Percentiles rank a stretch among this genome's conserved stretches.
Conservation (phyloP, 2,888 invertebrate genomes). For the Auanema sp. region DNA sequence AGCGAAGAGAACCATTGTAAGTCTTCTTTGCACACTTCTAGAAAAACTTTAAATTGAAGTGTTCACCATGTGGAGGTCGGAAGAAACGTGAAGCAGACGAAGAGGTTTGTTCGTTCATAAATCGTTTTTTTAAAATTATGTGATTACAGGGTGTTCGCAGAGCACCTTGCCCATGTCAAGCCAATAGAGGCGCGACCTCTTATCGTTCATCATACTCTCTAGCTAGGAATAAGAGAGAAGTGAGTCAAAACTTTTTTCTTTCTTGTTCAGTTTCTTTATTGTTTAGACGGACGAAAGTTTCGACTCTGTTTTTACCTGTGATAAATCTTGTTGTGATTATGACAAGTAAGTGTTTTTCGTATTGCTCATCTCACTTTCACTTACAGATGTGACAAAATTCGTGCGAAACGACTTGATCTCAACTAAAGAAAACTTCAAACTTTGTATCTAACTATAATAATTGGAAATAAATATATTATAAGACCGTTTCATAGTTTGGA, state of each 20-base stretch:
- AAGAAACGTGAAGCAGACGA: background rate
- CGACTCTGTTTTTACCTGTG: slow-evolving; percentile 1
- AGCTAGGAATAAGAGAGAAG: too few species aligned
- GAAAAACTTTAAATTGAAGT: background rate
- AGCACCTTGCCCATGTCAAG: background rate
- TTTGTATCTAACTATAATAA: background rate
- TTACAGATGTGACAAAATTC: background rate
- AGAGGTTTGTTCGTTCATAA: background rate
- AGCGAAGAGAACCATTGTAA: background rate
- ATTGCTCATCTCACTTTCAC: background rate
- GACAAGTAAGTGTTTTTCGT: background rate
- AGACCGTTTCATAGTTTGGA: too few species aligned
- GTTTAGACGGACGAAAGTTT: background rate
- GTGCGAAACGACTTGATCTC: background rate
- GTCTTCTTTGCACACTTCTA: background rate
- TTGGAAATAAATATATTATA: background rate
- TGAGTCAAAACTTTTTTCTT: too few species aligned
- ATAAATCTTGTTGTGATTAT: slow-evolving; percentile 5
- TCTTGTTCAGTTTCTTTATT: background rate
- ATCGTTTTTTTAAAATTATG: background rate
- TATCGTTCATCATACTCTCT: too few species aligned
- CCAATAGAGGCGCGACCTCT: too few species aligned
- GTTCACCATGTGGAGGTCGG: background rate
- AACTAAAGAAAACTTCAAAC: background rate
- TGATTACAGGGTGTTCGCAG: background rate